These are phyloP conservation scores for Corynorhinus townsendii DNA, from an alignment of 2,113 vertebrate species.

Conservation along the genomic window DNA sequence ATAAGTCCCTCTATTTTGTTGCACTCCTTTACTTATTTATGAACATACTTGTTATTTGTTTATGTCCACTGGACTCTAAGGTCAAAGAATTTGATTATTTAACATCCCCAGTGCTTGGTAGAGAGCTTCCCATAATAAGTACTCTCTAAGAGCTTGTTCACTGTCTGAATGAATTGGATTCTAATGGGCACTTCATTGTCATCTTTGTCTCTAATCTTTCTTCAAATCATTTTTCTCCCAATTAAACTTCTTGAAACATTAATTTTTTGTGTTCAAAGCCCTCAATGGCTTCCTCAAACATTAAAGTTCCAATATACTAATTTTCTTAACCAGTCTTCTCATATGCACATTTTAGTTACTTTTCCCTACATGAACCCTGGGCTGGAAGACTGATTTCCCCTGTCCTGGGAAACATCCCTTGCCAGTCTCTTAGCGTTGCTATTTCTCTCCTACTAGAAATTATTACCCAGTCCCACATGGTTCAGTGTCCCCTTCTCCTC, in stretches of 20 bases:
- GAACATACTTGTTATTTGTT: neutral
- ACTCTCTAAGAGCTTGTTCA: neutral
- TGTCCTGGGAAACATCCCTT: neutral
- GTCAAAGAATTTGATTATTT: neutral
- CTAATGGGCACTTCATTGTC: neutral
- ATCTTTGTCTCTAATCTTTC: neutral
- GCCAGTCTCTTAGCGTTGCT: neutral
- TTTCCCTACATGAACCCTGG: neutral
- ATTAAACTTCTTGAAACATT: conserved; percentile 7
- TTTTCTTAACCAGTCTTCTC: neutral
- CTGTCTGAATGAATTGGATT: neutral
- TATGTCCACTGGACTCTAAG: neutral
- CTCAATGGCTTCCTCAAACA: neutral
- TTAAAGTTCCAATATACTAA: neutral
- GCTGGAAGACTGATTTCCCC: neutral
- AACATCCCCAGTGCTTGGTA: neutral
- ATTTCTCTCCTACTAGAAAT: neutral
- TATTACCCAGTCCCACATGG: neutral
- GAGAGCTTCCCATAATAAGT: neutral
- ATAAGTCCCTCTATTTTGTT: neutral
- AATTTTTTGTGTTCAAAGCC: neutral
- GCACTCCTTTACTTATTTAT: neutral
- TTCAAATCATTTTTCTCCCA: neutral
- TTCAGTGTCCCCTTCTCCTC: neutral
- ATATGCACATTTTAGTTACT: neutral